A percentile compares a stretch with the other conserved stretches of the same genome.
Conservation (phyloP, 2,888 invertebrate species). For the Eilema sororculum region DNA sequence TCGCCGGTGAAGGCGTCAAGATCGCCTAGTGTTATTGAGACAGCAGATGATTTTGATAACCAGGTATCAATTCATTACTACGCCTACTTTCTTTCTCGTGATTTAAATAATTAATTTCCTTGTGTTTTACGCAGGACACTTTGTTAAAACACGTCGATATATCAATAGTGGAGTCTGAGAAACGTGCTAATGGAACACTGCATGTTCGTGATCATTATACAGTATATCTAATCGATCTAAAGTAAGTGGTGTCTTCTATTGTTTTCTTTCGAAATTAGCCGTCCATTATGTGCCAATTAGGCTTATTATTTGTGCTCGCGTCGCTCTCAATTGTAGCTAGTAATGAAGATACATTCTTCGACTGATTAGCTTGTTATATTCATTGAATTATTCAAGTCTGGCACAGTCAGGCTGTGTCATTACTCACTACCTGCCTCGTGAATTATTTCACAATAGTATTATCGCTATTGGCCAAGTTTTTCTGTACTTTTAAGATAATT, state of each 20-base stretch:
- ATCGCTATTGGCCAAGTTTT: background rate
- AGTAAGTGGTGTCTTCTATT: constrained; percentile 84
- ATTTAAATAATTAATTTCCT: constrained; percentile 26
- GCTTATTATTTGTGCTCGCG: constrained; percentile 34
- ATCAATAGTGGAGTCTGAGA: constrained; percentile 92
- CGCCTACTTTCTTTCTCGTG: constrained; percentile 69
- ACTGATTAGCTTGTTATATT: constrained; percentile 26
- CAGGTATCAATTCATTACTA: constrained; percentile 67
- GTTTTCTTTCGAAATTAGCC: constrained; percentile 62
- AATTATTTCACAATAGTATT: background rate
- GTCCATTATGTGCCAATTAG: constrained; percentile 55
- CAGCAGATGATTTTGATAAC: constrained; percentile 75
- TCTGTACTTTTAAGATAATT: constrained; percentile 1
- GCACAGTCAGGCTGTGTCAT: too few relatives aligned
- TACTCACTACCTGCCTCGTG: background rate
- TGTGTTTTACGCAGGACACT: constrained; percentile 85
- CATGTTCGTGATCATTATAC: constrained; percentile 92
- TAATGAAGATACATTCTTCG: constrained; percentile 23
- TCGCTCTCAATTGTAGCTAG: constrained; percentile 14
- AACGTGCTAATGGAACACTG: constrained; percentile 91
- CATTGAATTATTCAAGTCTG: constrained; percentile 3
- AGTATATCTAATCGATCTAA: constrained; percentile 92
- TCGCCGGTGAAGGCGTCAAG: constrained; percentile 70
- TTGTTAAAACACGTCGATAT: constrained; percentile 91
- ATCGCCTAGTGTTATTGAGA: constrained; percentile 69